phyloP scores from a whole-genome alignment of 2,888 invertebrate species.

The Drosophila paranaensis region DNA sequence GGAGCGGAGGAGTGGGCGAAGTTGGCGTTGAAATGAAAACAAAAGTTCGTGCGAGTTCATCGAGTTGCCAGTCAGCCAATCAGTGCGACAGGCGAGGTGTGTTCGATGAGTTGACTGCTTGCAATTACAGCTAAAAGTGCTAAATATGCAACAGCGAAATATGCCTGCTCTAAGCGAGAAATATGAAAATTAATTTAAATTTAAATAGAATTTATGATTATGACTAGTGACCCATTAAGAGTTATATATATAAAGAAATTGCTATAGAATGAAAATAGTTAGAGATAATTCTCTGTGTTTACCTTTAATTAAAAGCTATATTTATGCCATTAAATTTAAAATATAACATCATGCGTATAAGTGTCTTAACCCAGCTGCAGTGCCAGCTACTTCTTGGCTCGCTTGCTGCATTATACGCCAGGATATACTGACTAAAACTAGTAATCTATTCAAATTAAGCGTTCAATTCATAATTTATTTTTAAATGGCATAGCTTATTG shows the following conservation, averaged over 20 bases:
- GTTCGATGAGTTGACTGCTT: not conserved
- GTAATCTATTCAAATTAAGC: not conserved
- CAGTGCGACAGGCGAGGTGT: conserved; percentile 26
- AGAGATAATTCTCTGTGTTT: not conserved
- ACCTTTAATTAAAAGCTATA: not conserved
- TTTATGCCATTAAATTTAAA: not conserved
- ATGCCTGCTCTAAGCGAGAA: no score
- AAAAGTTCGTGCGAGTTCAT: conserved; percentile 79
- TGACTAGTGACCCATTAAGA: not conserved
- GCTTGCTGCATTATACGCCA: not conserved
- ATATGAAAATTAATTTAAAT: no score
- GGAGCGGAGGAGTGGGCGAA: conserved; percentile 9
- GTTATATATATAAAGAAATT: not conserved
- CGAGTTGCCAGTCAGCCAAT: conserved; percentile 64
- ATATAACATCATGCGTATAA: not conserved
- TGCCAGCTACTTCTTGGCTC: not conserved
- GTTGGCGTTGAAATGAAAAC: conserved; percentile 64
- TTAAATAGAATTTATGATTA: not conserved
- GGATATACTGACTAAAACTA: not conserved
- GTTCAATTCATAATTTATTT: not conserved
- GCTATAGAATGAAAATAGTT: not conserved
- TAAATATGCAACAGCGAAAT: no score
- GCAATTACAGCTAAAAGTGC: not conserved
- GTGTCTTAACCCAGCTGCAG: not conserved
- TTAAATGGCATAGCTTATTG: not conserved